Base-by-base conservation (phyloP, 1,140 invertebrate genomes). In the Trichomalopsis sarcophagae region DNA sequence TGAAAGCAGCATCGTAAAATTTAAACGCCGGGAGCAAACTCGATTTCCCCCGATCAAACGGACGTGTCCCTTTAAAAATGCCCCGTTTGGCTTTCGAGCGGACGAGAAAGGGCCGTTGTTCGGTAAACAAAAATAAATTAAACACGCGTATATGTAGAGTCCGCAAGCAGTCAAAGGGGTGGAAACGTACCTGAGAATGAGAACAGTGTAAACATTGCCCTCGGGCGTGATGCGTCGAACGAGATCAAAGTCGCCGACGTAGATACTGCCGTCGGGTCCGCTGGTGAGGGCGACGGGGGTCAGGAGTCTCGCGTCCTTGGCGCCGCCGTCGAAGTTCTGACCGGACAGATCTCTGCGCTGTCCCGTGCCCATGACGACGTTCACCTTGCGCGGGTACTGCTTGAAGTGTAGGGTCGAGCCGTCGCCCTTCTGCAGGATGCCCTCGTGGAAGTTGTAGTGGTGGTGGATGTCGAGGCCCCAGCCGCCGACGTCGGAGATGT, bases 391-490 rank as follows among this genome's bases (percentile, higher is more conserved):
- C 23, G 97, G 97, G 90, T 98, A 97, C 90, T 99, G 97, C 90
- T 98, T 99, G 90, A 99, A 95, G 92, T 99, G 98, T 23, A 99
- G 94, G 62, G 96, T 97, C 1, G 97, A 97, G 50, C 98, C 98
- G 91, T 99, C 98, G 36, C 98, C 98, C 91, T 99, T 99, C 91
- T 99, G 98, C 68, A 99, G 93, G 87, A 99, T 98, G 89, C 98
- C 98, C 95, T 99, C 98, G 89, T 98, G 97, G 94, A 99, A 99
- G 91, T 99, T 99, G 93, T 99, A 99, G 91, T 99, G 98, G 92
- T 99, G 98, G 93, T 99, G 98, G 81, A 99, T 98, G 90, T 99
- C 97, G 27, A 99, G 93, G 82, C 98, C 98, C 99, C 98, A 99
- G 14, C 98, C 98, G 1, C 98, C 98, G 73, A 99, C 97, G 91